These are phyloP conservation scores for Liposcelis brunnea DNA, from an alignment of 2,888 invertebrate genomes.

Conservation along the genomic window DNA sequence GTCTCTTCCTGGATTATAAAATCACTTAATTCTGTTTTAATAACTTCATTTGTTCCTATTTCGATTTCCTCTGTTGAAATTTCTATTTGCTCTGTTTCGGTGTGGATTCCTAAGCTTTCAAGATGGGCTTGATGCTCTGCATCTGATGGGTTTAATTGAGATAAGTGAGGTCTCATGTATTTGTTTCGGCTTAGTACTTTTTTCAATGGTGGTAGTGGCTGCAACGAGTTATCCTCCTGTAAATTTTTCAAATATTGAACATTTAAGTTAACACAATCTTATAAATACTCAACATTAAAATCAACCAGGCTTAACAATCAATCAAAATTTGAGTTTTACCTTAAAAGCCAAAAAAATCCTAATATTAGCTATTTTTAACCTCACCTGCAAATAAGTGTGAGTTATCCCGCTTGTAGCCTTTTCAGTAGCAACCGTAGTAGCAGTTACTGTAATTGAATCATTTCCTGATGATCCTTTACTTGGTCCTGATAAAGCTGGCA, in stretches of 20 bases:
- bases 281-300: too few species aligned
- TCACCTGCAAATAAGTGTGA: too few species aligned
- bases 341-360: too few species aligned
- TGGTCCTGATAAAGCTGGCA: constrained; percentile 12
- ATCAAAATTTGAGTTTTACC: too few species aligned
- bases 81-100: neutral
- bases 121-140: neutral
- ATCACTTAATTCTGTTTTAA: neutral
- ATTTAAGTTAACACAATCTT: too few species aligned
- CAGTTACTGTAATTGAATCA: too few species aligned
- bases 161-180: neutral
- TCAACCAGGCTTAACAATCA: too few species aligned
- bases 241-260: too few species aligned
- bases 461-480: neutral
- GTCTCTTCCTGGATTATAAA: neutral
- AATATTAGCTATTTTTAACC: too few species aligned
- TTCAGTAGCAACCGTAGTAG: too few species aligned
- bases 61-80: neutral
- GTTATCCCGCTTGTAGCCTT: too few species aligned
- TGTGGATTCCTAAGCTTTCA: neutral
- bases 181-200: constrained; percentile 16
- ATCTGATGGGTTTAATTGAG: too few species aligned
- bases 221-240: constrained; percentile 16
- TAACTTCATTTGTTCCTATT: neutral
- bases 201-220: constrained; percentile 20